Conservation (phyloP, 1,140 invertebrate species). For the Lamellibrachia luymesi region DNA sequence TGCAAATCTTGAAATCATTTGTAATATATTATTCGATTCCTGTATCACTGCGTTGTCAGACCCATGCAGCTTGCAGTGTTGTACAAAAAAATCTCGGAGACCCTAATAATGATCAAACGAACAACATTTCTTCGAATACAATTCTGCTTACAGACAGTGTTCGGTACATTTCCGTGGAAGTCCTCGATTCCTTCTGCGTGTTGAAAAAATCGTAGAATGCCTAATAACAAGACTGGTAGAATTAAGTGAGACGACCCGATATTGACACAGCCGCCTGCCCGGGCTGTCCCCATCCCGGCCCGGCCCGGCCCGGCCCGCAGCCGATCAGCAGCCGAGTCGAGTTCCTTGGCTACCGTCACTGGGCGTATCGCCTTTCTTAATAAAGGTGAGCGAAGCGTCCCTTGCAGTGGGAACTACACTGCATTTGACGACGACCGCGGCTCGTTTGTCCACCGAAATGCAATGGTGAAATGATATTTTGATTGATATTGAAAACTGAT, state of each 20-base stretch:
- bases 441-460: not conserved
- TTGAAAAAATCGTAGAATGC: not conserved
- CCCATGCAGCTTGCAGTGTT: not conserved
- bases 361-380: not conserved
- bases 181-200: not conserved
- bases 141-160: not conserved
- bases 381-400: not conserved
- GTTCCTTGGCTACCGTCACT: not conserved
- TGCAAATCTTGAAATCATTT: not conserved
- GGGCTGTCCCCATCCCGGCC: not conserved
- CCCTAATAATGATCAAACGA: not conserved
- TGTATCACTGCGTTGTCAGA: not conserved
- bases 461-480: not conserved
- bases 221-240: not conserved
- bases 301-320: no score
- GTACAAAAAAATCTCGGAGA: not conserved
- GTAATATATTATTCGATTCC: not conserved
- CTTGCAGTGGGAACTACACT: not conserved
- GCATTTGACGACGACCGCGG: not conserved
- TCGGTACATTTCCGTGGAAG: not conserved
- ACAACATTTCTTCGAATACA: not conserved
- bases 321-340: not conserved
- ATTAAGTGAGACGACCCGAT: not conserved
- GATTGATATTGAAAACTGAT: conserved; percentile 5
- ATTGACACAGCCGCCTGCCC: not conserved